Evolutionary conservation across 1,140 invertebrate genomes (phyloP).

Genomic region (Bathynomus jamesi): DNA sequence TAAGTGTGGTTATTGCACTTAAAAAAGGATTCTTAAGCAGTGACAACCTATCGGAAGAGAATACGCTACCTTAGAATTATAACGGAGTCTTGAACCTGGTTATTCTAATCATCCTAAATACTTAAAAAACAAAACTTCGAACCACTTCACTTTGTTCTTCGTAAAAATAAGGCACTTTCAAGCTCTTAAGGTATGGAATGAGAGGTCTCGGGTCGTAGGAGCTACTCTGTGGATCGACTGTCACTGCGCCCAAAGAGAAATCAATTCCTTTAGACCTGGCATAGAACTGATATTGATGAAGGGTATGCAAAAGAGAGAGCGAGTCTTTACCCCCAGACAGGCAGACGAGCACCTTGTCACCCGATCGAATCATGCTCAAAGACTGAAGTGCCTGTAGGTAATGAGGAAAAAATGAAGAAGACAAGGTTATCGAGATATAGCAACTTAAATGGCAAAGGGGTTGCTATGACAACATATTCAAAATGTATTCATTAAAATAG

Average conservation of each 20-base stretch:
- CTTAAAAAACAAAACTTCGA: too few relatives aligned
- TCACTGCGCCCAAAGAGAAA: conserved; percentile 67
- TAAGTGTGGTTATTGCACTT: too few relatives aligned
- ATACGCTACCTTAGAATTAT: too few relatives aligned
- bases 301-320: conserved; percentile 67
- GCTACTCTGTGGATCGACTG: conserved; percentile 57
- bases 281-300: conserved; percentile 76
- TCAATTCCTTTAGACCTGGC: conserved; percentile 60
- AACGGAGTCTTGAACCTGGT: too few relatives aligned
- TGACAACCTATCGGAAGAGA: too few relatives aligned
- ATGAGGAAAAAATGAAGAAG: background rate
- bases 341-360: conserved; percentile 74
- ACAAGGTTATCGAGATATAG: background rate
- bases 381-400: conserved; percentile 62
- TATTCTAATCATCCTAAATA: too few relatives aligned
- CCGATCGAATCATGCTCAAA: conserved; percentile 74
- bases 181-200: conserved; percentile 57
- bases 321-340: conserved; percentile 76
- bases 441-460: background rate
- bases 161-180: conserved; percentile 63
- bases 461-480: background rate
- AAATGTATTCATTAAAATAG: conserved; percentile 1
- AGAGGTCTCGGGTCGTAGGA: conserved; percentile 58
- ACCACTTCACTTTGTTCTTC: conserved; percentile 57
- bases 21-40: too few relatives aligned